phyloP scores from a whole-genome alignment of 2,888 invertebrate genomes.

The Limnephilus lunatus region DNA sequence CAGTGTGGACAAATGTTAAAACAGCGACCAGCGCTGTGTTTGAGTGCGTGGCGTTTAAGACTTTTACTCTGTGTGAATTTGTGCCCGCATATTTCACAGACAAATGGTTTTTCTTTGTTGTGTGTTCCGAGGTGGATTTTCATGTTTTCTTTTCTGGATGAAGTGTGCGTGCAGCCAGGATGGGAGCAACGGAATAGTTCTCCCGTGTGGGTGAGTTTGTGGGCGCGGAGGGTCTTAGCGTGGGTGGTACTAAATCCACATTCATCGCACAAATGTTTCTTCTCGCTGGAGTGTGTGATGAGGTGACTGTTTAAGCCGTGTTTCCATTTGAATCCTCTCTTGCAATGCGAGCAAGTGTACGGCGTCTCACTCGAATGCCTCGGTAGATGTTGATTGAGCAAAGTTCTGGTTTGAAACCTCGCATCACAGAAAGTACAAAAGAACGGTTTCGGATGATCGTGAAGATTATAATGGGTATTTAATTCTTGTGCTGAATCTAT shows the following conservation, averaged over 20 bases:
- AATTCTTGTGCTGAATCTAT: constrained; percentile 68
- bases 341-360: constrained; percentile 75
- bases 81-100: constrained; percentile 78
- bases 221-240: constrained; percentile 76
- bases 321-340: constrained; percentile 78
- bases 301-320: constrained; percentile 78
- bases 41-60: constrained; percentile 68
- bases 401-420: constrained; percentile 75
- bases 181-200: constrained; percentile 74
- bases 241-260: constrained; percentile 79
- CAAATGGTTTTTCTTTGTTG: constrained; percentile 76
- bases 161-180: constrained; percentile 73
- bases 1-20: constrained; percentile 73
- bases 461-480: constrained; percentile 71
- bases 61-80: constrained; percentile 78
- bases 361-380: constrained; percentile 77
- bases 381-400: constrained; percentile 75
- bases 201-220: constrained; percentile 75
- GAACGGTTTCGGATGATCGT: constrained; percentile 74
- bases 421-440: constrained; percentile 76
- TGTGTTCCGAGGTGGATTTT: constrained; percentile 77
- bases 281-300: constrained; percentile 74
- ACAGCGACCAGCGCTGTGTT: constrained; percentile 69
- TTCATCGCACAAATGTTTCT: constrained; percentile 77
- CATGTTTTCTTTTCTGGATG: constrained; percentile 76